Conservation (phyloP, 1,140 invertebrate species). For the Papilio helenus region DNA sequence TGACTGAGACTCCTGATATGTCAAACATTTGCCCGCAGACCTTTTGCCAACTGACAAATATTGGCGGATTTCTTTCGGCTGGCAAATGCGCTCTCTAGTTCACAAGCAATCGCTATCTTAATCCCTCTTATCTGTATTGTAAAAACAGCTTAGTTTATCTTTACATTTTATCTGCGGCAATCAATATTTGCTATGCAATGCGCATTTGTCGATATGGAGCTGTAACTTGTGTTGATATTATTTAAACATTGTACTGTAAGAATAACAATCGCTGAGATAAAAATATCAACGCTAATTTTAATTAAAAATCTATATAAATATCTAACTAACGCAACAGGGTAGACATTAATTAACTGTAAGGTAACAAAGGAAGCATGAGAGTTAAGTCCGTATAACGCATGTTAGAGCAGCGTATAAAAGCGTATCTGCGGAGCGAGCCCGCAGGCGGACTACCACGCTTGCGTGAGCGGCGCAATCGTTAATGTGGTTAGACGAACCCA, state of each 20-base stretch:
- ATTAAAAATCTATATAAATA: not conserved
- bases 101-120: not conserved
- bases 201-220: not conserved
- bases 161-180: not conserved
- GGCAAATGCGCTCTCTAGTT: not conserved
- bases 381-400: conserved; percentile 13
- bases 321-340: not conserved
- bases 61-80: conserved; percentile 3
- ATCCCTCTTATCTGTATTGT: not conserved
- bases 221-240: not conserved
- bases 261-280: not conserved
- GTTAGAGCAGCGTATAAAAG: conserved; percentile 28
- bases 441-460: conserved; percentile 26
- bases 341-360: conserved; percentile 13
- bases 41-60: conserved; percentile 31
- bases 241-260: not conserved
- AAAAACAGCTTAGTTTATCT: not conserved
- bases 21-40: conserved; percentile 22
- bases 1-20: conserved; percentile 10
- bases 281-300: not conserved
- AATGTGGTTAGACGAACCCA: conserved; percentile 28
- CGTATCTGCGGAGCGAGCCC: not conserved
- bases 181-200: not conserved
- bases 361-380: conserved; percentile 23
- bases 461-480: conserved; percentile 36